Evolutionary conservation across 2,797 vertebrate species (phyloP).

Genomic region (Lerista edwardsae): DNA sequence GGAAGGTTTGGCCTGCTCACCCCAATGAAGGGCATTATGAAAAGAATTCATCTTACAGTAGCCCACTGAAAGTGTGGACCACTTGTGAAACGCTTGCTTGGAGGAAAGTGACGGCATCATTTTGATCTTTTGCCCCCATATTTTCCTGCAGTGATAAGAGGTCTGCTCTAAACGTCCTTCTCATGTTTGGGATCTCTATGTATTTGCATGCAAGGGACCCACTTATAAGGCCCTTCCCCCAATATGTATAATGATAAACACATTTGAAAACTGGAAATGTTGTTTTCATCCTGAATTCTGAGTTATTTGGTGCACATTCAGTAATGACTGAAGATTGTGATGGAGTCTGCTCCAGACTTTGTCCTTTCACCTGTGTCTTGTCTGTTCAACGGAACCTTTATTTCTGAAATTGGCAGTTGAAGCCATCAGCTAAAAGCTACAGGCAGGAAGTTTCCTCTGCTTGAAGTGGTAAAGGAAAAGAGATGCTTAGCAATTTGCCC

Average conservation of each 20-base stretch:
- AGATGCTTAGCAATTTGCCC: background rate
- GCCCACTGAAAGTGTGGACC: too few relatives aligned
- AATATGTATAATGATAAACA: too few relatives aligned
- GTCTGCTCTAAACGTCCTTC: background rate
- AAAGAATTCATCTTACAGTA: background rate
- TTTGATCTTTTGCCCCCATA: background rate
- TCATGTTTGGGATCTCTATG: background rate
- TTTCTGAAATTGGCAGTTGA: background rate
- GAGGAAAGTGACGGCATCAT: background rate
- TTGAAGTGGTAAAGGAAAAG: background rate
- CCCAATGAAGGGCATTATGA: background rate
- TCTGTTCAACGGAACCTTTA: background rate
- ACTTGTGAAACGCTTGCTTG: too few relatives aligned
- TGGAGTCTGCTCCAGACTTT: background rate
- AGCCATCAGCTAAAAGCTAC: background rate
- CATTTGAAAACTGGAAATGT: background rate
- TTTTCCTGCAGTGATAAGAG: background rate
- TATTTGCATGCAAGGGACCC: background rate
- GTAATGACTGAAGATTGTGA: background rate
- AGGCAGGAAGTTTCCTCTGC: background rate
- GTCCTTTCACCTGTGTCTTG: background rate
- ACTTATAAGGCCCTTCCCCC: too few relatives aligned
- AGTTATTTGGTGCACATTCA: background rate
- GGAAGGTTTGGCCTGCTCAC: background rate
- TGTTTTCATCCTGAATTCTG: too few relatives aligned